These are phyloP conservation scores for Myodes glareolus DNA, from an alignment of 2,113 vertebrate genomes.

Conservation along the genomic window DNA sequence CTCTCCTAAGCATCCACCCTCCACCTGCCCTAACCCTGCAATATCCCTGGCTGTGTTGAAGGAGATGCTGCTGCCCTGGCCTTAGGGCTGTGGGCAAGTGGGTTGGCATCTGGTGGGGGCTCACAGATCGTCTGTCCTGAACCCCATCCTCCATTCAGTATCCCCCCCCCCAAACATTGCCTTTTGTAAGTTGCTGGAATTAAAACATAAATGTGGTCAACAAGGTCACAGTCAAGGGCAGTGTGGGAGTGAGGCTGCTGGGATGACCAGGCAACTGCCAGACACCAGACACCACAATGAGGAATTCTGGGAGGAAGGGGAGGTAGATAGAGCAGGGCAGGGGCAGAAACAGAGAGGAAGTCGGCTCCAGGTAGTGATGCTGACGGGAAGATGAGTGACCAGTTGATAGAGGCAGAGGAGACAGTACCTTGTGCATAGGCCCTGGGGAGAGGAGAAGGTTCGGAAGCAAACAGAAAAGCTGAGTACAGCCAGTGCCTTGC, in stretches of 20 bases:
- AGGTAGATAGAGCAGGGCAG: background rate
- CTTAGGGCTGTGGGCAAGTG: background rate
- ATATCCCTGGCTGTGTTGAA: background rate
- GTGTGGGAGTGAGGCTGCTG: fast-evolving
- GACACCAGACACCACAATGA: background rate
- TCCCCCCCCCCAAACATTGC: background rate
- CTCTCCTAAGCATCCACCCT: background rate
- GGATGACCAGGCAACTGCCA: background rate
- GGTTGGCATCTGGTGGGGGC: background rate
- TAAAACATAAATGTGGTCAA: fast-evolving
- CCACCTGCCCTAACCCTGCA: background rate
- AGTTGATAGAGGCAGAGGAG: background rate
- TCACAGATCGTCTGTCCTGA: background rate
- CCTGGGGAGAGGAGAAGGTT: background rate
- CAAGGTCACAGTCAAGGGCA: background rate
- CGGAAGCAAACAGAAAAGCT: background rate
- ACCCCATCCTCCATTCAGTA: background rate
- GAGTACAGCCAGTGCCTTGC: fast-evolving
- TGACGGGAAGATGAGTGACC: background rate
- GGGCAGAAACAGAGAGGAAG: background rate
- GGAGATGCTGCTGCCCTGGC: background rate
- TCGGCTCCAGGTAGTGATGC: background rate
- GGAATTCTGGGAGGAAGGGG: background rate
- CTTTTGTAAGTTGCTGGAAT: background rate
- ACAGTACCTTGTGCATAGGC: background rate